Percentiles rank a stretch among this genome's conserved stretches.
These are phyloP conservation scores for Holothuria scabra DNA, from an alignment of 53 echinoderm and acorn worm species.

Conservation along the genomic window DNA sequence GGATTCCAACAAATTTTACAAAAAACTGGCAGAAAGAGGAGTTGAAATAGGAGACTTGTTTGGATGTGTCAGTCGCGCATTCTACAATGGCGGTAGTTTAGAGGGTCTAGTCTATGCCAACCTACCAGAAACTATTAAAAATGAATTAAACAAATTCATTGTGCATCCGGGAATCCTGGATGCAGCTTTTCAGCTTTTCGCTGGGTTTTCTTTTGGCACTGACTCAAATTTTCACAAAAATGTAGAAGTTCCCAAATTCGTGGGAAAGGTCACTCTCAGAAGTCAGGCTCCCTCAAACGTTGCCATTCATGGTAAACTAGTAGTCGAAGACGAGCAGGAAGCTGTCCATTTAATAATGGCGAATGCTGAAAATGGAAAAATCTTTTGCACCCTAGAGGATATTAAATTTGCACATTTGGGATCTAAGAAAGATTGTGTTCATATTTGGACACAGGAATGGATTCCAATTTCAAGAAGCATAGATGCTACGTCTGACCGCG, in stretches of 20 bases:
- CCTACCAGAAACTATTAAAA: constrained; percentile 40
- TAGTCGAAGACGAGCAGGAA: background rate
- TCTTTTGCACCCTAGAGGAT: constrained; percentile 18
- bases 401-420: constrained; percentile 32
- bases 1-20: constrained; percentile 22
- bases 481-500: too few relatives aligned
- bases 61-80: background rate
- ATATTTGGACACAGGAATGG: background rate
- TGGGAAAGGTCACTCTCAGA: constrained; percentile 29
- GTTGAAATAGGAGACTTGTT: constrained; percentile 63
- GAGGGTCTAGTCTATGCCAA: constrained; percentile 50
- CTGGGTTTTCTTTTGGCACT: background rate
- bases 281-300: constrained; percentile 15
- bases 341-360: background rate
- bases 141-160: constrained; percentile 49
- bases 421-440: background rate
- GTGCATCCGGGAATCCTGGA: constrained; percentile 76
- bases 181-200: constrained; percentile 52
- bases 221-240: background rate
- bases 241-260: constrained; percentile 54
- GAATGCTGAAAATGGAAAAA: constrained; percentile 1
- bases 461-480: background rate
- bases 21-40: constrained; percentile 16
- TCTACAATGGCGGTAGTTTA: background rate
- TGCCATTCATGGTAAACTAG: background rate